Evolutionary conservation across 2,113 vertebrate species (phyloP).

Genomic region (Alosa alosa): DNA sequence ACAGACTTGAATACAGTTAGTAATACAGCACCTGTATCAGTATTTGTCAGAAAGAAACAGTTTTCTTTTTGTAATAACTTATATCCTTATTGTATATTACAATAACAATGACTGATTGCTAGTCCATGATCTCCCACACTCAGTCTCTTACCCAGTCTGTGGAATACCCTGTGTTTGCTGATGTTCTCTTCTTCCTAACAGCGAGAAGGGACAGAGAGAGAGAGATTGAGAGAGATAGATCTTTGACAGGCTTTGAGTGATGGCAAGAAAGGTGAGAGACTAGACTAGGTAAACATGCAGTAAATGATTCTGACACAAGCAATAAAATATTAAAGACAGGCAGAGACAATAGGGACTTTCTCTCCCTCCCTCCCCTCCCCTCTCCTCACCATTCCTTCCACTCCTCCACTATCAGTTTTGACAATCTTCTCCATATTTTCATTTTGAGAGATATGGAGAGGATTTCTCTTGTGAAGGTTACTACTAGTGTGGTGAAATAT

Average conservation of each 20-base stretch:
- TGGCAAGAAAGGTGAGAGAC: background rate
- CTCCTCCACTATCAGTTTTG: background rate
- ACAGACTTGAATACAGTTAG: no score
- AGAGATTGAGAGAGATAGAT: background rate
- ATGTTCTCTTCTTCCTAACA: background rate
- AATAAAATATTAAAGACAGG: slow-evolving; percentile 25
- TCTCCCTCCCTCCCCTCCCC: background rate
- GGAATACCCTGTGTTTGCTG: background rate
- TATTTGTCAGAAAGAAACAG: no score
- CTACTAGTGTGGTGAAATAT: background rate
- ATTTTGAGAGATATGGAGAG: no score
- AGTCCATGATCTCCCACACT: background rate
- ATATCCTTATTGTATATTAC: no score
- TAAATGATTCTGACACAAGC: slow-evolving; percentile 25
- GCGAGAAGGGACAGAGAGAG: background rate
- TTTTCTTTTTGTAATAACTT: no score
- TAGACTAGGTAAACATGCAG: slow-evolving; percentile 14
- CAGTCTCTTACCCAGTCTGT: background rate
- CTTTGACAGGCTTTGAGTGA: slow-evolving; percentile 6
- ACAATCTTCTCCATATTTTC: background rate
- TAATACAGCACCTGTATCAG: no score
- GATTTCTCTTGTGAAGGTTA: no score
- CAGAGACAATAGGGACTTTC: background rate
- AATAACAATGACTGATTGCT: no score
- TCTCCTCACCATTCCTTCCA: background rate